A percentile compares a stretch with the other conserved stretches of the same genome.
These are phyloP conservation scores for Xestia c-nigrum DNA, from an alignment of 2,888 invertebrate species.

Conservation along the genomic window DNA sequence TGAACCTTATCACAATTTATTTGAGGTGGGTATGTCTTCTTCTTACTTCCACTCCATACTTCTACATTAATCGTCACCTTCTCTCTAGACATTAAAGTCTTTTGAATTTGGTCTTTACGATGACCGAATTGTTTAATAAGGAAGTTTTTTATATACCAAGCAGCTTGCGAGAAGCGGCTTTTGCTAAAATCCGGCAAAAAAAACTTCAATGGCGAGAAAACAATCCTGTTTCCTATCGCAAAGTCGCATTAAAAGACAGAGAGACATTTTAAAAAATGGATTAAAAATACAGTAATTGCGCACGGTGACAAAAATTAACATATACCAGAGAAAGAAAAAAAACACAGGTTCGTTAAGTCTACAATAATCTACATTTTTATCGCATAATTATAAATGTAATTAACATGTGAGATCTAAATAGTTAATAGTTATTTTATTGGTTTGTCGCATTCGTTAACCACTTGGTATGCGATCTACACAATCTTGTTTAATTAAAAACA, in stretches of 20 bases:
- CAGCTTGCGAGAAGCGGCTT: too few species aligned
- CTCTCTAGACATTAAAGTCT: background rate
- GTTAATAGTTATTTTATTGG: slow-evolving; percentile 48
- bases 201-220: too few species aligned
- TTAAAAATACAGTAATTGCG: too few species aligned
- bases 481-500: slow-evolving; percentile 46
- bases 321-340: background rate
- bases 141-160: too few species aligned
- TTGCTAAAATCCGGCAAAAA: too few species aligned
- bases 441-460: slow-evolving; percentile 28
- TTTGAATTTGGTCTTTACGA: background rate
- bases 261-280: too few species aligned
- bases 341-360: slow-evolving; percentile 25
- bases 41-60: too few species aligned
- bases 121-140: background rate
- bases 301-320: slow-evolving; percentile 9
- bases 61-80: background rate
- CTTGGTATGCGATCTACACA: slow-evolving; percentile 44
- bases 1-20: background rate
- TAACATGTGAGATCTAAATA: slow-evolving; percentile 35
- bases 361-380: slow-evolving; percentile 44
- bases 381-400: slow-evolving; percentile 42
- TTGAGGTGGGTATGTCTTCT: background rate
- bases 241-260: too few species aligned
- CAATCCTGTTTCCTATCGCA: too few species aligned